Percentiles rank a stretch among this genome's conserved stretches.
Conservation (phyloP, 2,113 vertebrate genomes). For the Gavia stellata region DNA sequence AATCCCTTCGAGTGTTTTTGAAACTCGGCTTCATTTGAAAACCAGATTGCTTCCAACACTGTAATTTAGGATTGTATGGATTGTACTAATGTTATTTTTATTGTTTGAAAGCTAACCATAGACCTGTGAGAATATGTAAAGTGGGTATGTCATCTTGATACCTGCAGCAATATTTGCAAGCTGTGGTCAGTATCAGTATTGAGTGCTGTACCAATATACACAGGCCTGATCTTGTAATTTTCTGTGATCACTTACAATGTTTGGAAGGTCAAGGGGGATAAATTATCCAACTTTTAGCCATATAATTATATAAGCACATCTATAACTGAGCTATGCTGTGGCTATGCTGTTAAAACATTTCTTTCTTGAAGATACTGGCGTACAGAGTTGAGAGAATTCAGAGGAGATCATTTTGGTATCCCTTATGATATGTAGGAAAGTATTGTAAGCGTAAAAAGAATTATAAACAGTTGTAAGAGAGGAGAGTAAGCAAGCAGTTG, state of each 20-base stretch:
- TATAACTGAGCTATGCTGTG: neutral
- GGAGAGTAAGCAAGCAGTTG: neutral
- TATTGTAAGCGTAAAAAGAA: neutral
- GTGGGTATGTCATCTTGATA: neutral
- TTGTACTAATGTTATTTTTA: neutral
- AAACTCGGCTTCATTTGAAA: neutral
- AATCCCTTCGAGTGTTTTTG: neutral
- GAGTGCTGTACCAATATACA: neutral
- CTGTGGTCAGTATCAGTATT: neutral
- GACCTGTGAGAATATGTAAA: neutral
- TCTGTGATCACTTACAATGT: neutral
- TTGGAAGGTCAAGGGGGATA: neutral
- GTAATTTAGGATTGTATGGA: neutral
- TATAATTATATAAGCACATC: neutral
- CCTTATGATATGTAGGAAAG: neutral
- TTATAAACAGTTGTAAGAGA: neutral
- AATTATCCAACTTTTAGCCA: neutral
- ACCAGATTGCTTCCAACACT: neutral
- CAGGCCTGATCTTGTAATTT: neutral
- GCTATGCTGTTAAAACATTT: neutral
- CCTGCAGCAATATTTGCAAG: neutral
- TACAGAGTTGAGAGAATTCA: neutral
- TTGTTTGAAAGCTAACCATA: neutral
- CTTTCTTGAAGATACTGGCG: neutral
- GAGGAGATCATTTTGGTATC: neutral